A percentile compares a stretch with the other conserved stretches of the same genome.
These are phyloP conservation scores for Pangasius sanitwongsei DNA, from an alignment of 2,797 vertebrate species.

Conservation along the genomic window DNA sequence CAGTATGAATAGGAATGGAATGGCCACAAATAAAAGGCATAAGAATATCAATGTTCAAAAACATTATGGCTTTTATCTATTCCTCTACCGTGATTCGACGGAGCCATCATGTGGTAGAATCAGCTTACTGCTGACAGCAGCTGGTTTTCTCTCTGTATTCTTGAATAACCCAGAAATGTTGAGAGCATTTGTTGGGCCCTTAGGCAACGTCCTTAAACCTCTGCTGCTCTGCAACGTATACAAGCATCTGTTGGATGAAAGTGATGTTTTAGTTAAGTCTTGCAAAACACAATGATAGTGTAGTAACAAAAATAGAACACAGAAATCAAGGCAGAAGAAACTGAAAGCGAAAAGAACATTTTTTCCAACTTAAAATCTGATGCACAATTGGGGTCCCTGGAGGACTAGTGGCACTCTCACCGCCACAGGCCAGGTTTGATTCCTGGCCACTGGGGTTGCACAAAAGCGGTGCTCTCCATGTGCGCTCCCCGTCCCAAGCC, in stretches of 20 bases:
- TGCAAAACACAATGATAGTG: not conserved
- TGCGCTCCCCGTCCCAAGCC: too few species aligned
- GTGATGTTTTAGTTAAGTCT: not conserved
- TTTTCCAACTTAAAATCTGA: not conserved
- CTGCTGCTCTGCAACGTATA: not conserved
- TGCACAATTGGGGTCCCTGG: too few species aligned
- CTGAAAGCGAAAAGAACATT: not conserved
- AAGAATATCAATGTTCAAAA: not conserved
- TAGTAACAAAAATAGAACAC: not conserved
- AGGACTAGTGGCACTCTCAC: too few species aligned
- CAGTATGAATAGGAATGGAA: not conserved
- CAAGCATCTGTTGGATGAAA: not conserved
- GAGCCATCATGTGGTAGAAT: conserved; percentile 56
- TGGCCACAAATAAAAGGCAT: not conserved
- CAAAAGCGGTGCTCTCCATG: too few species aligned
- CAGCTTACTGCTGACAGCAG: not conserved
- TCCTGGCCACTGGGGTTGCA: too few species aligned
- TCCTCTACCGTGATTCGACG: conserved; percentile 32
- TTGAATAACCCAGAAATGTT: not conserved
- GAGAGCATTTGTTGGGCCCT: not conserved
- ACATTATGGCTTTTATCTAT: not conserved
- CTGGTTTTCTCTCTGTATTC: not conserved
- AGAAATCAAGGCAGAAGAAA: not conserved
- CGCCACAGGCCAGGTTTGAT: too few species aligned
- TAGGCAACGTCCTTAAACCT: not conserved